A percentile compares a stretch with the other conserved stretches of the same genome.
These are phyloP conservation scores for Pantherophis alleghaniensis DNA, from an alignment of 2,797 vertebrate species.

Conservation along the genomic window DNA sequence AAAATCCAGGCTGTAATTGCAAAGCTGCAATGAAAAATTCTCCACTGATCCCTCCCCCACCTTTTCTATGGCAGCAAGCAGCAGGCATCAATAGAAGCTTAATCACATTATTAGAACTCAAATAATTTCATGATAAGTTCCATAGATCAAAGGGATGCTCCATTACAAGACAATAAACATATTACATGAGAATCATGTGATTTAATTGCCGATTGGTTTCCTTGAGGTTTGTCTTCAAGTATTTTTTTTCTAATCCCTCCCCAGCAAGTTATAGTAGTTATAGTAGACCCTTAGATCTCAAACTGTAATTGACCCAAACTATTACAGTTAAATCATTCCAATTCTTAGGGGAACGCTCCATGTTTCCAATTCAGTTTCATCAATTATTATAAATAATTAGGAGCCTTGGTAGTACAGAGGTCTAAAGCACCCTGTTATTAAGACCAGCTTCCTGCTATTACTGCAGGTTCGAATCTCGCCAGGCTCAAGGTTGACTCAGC, in stretches of 20 bases:
- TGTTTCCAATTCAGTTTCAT: neutral
- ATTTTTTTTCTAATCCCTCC: neutral
- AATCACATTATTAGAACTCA: neutral
- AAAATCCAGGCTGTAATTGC: too few relatives aligned
- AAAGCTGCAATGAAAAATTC: too few relatives aligned
- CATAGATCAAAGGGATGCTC: neutral
- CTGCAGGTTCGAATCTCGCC: too few relatives aligned
- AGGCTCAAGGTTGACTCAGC: too few relatives aligned
- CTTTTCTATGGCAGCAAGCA: too few relatives aligned
- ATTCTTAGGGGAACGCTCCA: neutral
- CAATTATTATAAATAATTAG: neutral
- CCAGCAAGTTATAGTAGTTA: neutral
- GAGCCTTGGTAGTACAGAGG: too few relatives aligned
- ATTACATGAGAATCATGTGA: neutral
- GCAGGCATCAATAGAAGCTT: neutral
- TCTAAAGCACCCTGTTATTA: too few relatives aligned
- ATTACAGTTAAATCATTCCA: neutral
- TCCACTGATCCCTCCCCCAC: too few relatives aligned
- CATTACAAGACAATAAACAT: neutral
- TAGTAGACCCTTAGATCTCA: neutral
- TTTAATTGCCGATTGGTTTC: neutral
- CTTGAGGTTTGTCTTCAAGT: neutral
- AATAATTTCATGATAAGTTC: neutral
- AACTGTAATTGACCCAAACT: neutral
- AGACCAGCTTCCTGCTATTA: too few relatives aligned